Percentiles rank a stretch among this genome's conserved stretches.
Evolutionary conservation across 2,888 invertebrate species (phyloP).

Genomic region (Conomelus anceps): DNA sequence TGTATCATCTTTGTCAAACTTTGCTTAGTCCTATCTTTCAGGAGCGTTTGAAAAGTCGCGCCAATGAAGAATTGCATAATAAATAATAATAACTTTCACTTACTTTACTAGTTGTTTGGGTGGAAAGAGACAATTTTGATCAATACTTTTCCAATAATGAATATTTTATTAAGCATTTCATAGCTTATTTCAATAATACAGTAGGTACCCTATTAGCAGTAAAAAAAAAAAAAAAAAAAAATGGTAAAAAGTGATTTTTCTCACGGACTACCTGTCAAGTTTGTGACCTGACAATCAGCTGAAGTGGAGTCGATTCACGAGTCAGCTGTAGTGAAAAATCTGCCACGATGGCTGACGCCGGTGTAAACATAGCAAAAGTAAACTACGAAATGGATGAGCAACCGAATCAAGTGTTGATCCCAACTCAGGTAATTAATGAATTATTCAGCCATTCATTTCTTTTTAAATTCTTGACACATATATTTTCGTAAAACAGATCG

Average conservation of each 20-base stretch:
- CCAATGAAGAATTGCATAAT: neutral
- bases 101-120: too few relatives aligned
- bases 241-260: too few relatives aligned
- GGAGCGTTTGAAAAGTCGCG: neutral
- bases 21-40: too few relatives aligned
- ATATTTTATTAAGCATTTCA: too few relatives aligned
- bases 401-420: neutral
- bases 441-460: neutral
- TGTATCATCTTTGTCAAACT: too few relatives aligned
- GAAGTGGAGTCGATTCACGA: neutral
- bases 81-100: too few relatives aligned
- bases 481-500: neutral
- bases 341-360: conserved; percentile 28
- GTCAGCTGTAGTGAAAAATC: conserved; percentile 3
- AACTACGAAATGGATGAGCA: conserved; percentile 23
- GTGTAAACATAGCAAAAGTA: conserved; percentile 25
- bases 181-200: too few relatives aligned
- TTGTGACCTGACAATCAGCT: neutral
- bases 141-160: too few relatives aligned
- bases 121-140: too few relatives aligned
- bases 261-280: neutral
- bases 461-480: neutral
- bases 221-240: too few relatives aligned
- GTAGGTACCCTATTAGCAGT: too few relatives aligned
- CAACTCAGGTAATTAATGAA: neutral